Percentiles rank a stretch among this genome's conserved stretches.
phyloP scores from a whole-genome alignment of 2,113 vertebrate genomes.

The Caloenas nicobarica region DNA sequence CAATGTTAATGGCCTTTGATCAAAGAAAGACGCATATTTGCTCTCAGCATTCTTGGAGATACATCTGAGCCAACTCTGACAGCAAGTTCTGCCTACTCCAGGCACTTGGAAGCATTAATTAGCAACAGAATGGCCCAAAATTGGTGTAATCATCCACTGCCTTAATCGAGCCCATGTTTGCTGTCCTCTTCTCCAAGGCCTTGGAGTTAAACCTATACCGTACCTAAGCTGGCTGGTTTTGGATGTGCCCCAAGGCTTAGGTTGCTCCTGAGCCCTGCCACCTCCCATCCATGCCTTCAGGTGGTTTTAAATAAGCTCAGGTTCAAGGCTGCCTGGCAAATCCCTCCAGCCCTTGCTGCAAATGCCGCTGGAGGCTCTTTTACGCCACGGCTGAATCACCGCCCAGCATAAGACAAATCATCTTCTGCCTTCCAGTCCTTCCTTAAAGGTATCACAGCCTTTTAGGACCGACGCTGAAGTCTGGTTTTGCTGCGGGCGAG shows the following conservation, averaged over 20 bases:
- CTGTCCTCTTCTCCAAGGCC: background rate
- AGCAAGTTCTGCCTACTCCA: conserved; percentile 7
- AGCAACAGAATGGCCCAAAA: background rate
- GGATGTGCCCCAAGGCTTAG: background rate
- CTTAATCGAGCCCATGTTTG: background rate
- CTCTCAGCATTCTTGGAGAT: conserved; percentile 19
- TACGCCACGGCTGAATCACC: background rate
- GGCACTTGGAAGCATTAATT: conserved; percentile 33
- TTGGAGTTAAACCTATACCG: background rate
- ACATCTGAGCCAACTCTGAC: conserved; percentile 2
- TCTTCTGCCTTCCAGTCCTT: accelerated
- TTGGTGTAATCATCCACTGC: background rate
- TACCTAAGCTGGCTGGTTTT: background rate
- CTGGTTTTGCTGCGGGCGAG: background rate
- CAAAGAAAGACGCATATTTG: background rate
- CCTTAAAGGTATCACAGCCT: background rate
- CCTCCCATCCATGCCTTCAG: background rate
- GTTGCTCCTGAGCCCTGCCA: background rate
- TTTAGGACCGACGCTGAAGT: background rate
- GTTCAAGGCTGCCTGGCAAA: background rate
- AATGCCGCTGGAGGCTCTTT: background rate
- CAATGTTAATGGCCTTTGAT: conserved; percentile 6
- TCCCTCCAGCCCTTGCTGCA: background rate
- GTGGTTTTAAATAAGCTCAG: background rate
- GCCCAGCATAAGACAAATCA: background rate